Evolutionary conservation across 2,113 vertebrate genomes (phyloP), one percentile per base, ranked within the genome.

Genomic region (Cynoglossus semilaevis): DNA sequence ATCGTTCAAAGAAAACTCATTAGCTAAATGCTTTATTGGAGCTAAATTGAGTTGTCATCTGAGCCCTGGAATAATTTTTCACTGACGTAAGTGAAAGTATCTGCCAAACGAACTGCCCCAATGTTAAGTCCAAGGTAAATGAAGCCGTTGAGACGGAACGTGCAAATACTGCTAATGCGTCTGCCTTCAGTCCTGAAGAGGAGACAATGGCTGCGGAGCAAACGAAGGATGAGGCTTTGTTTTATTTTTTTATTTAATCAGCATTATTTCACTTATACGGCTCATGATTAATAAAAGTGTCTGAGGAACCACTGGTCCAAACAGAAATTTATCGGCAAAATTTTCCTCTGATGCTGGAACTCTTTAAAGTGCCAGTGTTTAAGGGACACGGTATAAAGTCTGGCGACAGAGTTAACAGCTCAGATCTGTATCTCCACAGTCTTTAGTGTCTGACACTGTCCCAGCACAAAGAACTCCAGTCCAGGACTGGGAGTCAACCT

Each of bases 361-460:
- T 51, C 0, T 43, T 63, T 59, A 34, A 9, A 34, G 52, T 36
- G 62, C 42, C 43, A 19, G 19, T 22, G n/a, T 17, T n/a, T n/a
- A 60, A 41, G 8, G 35, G 15, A 7, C 29, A 53, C 58, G 41
- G 29, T 17, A 48, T 12, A 57, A 29, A 29, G 22, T 29, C 40
- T 37, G 58, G 41, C 40, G 11, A 12, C 17, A 52, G 48, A 56
- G 63, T 69, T 56, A 48, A 51, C 9, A 57, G 17, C 15, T 3
- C 15, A 29, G 22, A 29, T 4, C 22, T 29, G 22, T 4, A 29
- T 29, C 22, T 29, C 22, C 6, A 6, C 22, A 29, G 22, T 29
- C 22, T 29, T 29, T 4, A 29, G 3, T 29, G 22, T 29, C 22
- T 29, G 22, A 2, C 6, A 6, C 2, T 29, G 22, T 29, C 22